Base-by-base conservation (phyloP, 2,888 invertebrate species). In the Anodontia alba region DNA sequence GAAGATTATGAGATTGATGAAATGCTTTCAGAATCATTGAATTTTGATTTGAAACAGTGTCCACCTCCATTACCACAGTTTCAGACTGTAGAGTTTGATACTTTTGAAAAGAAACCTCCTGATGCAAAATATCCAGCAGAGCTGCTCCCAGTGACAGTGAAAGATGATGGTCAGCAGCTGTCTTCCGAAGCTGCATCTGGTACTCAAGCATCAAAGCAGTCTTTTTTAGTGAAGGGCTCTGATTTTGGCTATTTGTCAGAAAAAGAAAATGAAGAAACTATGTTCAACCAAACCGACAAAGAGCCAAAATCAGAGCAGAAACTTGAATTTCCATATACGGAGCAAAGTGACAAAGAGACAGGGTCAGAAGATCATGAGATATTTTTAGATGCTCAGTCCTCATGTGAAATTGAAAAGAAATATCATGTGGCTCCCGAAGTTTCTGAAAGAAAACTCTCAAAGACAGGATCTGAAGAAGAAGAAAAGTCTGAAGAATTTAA, bases 171-270 rank as follows among this genome's bases (percentile, higher is more conserved):
- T 38, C 38, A 38, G 12, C 38, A 38, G n/a, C n/a, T n/a, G 12
- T 38, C 5, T 38, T 38, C 12, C 5, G 20, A 46, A 79, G 36
- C 66, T 73, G 43, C 62, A 15, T 42, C 69, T 57, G 43, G 36
- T n/a, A 51, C 54, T 10, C 0, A 67, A 46, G 69, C 23, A 36
- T 69, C 17, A 70, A 42, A 42, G 17, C 62, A 62, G 62, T 62
- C 78, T 87, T 87, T 87, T 87, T 87, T 87, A 84, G 85, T 77
- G 77, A 79, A 78, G 75, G 66, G 84, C 84, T 84, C 85, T 84
- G 85, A 82, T 84, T 77, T 78, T 84, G 77, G 80, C 82, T 69
- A 80, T 85, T 82, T 80, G 78, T 81, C 74, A 78, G 77, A 57
- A 54, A 76, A 57, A 62, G 73, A 69, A 73, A 62, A 73, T 67